Percentiles rank a stretch among this genome's conserved stretches.
These are phyloP conservation scores for Pyralis farinalis DNA, from an alignment of 2,888 invertebrate species.

Conservation along the genomic window DNA sequence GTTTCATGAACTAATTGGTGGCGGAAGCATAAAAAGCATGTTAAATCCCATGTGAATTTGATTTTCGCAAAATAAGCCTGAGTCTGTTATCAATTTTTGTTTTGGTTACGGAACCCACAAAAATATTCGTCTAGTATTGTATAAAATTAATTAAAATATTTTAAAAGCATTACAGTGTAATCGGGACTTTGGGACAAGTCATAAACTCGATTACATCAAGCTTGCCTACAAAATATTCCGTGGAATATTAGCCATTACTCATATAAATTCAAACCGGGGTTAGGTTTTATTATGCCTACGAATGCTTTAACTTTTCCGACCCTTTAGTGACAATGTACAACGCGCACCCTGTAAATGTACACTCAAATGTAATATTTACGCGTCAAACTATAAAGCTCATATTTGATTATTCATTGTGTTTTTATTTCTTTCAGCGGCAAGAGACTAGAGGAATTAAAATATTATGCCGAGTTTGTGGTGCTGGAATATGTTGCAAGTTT, in stretches of 20 bases:
- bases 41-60: no score
- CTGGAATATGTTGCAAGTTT: background rate
- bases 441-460: no score
- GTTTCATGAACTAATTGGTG: no score
- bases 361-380: background rate
- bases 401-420: background rate
- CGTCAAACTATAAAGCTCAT: background rate
- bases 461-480: no score
- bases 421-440: no score
- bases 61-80: no score
- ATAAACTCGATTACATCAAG: constrained; percentile 37
- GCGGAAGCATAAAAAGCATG: no score
- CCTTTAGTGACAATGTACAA: constrained; percentile 7
- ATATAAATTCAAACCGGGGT: constrained; percentile 27
- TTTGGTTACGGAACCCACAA: no score
- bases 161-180: background rate
- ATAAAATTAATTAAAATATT: background rate
- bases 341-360: background rate
- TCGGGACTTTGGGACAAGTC: constrained; percentile 18
- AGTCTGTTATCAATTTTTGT: no score
- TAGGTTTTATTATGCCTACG: constrained; percentile 26
- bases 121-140: no score
- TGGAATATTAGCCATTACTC: constrained; percentile 32
- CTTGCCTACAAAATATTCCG: constrained; percentile 32
- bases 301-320: constrained; percentile 4